A percentile compares a stretch with the other conserved stretches of the same genome.
These are phyloP conservation scores for Zosterops lateralis DNA, from an alignment of 2,113 vertebrate genomes.

Conservation along the genomic window DNA sequence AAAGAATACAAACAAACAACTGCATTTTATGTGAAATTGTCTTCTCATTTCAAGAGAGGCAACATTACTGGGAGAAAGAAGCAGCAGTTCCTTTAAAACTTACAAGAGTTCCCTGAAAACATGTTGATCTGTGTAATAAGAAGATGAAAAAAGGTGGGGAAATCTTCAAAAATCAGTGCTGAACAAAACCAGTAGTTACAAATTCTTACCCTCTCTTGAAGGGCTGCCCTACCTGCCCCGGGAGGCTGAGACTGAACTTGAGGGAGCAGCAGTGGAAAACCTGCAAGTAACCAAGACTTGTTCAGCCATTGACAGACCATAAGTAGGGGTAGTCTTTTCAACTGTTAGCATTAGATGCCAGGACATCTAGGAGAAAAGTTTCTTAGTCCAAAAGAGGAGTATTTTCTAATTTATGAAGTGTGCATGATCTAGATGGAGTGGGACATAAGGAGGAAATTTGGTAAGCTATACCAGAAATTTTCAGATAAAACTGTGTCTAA, in stretches of 20 bases:
- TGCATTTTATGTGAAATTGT: background rate
- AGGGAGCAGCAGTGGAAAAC: background rate
- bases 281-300: background rate
- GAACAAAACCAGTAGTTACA: background rate
- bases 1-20: accelerated
- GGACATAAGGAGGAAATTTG: background rate
- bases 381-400: background rate
- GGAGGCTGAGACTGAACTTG: too few relatives aligned
- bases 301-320: background rate
- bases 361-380: background rate
- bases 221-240: background rate
- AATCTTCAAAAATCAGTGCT: background rate
- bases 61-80: accelerated
- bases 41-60: accelerated
- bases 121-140: accelerated
- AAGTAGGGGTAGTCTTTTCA: background rate
- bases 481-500: background rate
- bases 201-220: accelerated
- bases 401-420: background rate
- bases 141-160: accelerated
- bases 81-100: background rate
- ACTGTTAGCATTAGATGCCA: background rate
- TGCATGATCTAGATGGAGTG: accelerated
- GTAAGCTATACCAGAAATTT: background rate
- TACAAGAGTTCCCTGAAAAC: background rate